Conservation (phyloP, 1,140 invertebrate genomes). For the Artemia franciscana region DNA sequence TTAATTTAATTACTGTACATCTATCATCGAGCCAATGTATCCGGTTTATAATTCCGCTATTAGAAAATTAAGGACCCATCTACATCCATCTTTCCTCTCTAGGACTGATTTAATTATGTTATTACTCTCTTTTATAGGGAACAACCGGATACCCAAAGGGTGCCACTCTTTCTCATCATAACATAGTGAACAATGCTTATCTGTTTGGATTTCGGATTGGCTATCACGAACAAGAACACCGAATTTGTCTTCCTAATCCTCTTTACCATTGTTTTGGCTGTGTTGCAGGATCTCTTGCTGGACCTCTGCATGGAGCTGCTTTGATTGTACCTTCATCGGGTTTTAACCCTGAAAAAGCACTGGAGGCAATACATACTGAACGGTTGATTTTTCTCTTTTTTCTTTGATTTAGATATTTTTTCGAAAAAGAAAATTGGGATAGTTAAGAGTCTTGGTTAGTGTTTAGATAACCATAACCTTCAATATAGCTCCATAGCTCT, state of each 20-base stretch:
- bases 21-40: too few relatives aligned
- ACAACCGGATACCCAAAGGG: slow-evolving; percentile 76
- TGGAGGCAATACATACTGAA: slow-evolving; percentile 39
- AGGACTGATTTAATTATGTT: too few relatives aligned
- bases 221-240: slow-evolving; percentile 23
- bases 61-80: too few relatives aligned
- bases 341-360: slow-evolving; percentile 38
- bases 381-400: slow-evolving; percentile 26
- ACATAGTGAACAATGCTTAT: slow-evolving; percentile 62
- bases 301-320: slow-evolving; percentile 36
- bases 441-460: background rate
- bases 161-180: slow-evolving; percentile 51
- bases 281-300: slow-evolving; percentile 35
- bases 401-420: background rate
- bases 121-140: slow-evolving; percentile 28
- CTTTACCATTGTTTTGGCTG: slow-evolving; percentile 80
- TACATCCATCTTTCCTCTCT: too few relatives aligned
- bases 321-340: slow-evolving; percentile 38
- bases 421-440: background rate
- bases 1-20: too few relatives aligned
- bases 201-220: slow-evolving; percentile 34
- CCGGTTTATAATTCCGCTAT: too few relatives aligned
- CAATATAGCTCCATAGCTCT: too few relatives aligned
- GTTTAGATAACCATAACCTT: slow-evolving; percentile 1
- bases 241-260: slow-evolving; percentile 55